Evolutionary conservation across 2,113 vertebrate species (phyloP).

Genomic region (Connochaetes taurinus): DNA sequence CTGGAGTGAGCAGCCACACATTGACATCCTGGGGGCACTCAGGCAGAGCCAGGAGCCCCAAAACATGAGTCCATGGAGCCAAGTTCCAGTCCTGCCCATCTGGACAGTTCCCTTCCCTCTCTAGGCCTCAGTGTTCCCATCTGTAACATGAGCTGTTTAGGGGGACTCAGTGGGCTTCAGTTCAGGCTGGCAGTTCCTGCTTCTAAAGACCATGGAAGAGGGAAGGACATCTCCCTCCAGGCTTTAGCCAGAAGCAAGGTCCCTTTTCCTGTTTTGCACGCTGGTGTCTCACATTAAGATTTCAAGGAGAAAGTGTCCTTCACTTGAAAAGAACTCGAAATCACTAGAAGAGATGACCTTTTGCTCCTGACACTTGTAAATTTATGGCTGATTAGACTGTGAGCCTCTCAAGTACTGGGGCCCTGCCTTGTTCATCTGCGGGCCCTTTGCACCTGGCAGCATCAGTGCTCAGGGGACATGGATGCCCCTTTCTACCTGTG

Average conservation of each 20-base stretch:
- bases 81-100: neutral
- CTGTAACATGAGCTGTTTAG: neutral
- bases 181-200: neutral
- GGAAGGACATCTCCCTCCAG: neutral
- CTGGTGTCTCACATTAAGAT: neutral
- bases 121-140: neutral
- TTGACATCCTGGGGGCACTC: neutral
- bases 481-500: neutral
- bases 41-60: neutral
- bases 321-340: neutral
- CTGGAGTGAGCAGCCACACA: rapidly evolving
- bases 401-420: neutral
- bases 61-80: neutral
- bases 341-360: neutral
- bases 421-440: neutral
- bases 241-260: neutral
- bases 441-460: neutral
- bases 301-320: neutral
- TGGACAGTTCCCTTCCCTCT: neutral
- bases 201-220: neutral
- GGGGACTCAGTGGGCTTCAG: neutral
- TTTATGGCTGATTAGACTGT: no score
- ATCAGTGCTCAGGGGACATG: rapidly evolving
- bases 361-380: neutral
- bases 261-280: neutral